A percentile compares a stretch with the other conserved stretches of the same genome.
Conservation (phyloP, 2,113 vertebrate genomes). For the Daubentonia madagascariensis region DNA sequence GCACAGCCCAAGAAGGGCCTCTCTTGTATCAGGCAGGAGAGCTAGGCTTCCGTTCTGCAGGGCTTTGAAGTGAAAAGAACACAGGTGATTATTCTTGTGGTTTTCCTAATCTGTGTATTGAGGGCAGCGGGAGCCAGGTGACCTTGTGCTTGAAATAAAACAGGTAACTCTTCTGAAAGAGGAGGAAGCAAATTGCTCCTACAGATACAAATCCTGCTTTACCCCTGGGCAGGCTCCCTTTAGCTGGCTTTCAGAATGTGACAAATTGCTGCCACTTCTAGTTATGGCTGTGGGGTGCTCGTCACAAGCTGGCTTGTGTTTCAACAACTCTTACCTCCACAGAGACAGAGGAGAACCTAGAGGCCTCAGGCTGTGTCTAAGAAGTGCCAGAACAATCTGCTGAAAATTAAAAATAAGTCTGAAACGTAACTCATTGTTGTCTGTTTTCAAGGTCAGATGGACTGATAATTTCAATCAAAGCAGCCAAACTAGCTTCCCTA, state of each 20-base stretch:
- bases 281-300: not conserved
- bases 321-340: not conserved
- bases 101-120: conserved; percentile 50
- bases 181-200: not conserved
- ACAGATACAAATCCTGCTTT: conserved; percentile 1
- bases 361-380: not conserved
- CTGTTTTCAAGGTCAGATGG: conserved; percentile 18
- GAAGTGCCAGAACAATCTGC: not conserved
- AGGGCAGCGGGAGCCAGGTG: conserved; percentile 26
- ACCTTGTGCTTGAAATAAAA: conserved; percentile 41
- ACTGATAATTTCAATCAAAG: not conserved
- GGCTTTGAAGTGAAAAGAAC: conserved; percentile 34
- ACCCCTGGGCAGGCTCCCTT: accelerated
- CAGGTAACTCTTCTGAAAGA: not conserved
- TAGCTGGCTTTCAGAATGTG: conserved; percentile 11
- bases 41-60: not conserved
- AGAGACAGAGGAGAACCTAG: not conserved
- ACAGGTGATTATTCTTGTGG: not conserved
- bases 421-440: not conserved
- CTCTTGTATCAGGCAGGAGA: not conserved
- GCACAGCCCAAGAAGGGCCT: not conserved
- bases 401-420: not conserved
- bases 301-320: not conserved
- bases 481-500: not conserved
- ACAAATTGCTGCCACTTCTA: not conserved